Evolutionary conservation across 2,113 vertebrate species (phyloP).

Genomic region (Callipepla californica): DNA sequence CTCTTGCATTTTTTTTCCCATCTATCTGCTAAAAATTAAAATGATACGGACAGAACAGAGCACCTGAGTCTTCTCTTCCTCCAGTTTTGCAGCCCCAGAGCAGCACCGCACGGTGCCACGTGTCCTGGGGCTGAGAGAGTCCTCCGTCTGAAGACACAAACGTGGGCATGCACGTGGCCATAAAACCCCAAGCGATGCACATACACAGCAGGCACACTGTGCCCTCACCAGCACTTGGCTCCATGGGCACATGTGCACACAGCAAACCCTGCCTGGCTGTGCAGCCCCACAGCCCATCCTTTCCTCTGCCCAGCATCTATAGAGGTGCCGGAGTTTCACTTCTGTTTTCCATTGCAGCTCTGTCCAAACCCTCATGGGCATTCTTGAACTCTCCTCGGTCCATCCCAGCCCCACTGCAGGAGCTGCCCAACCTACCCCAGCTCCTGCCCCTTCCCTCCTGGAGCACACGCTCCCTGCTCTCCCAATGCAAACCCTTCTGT

Average conservation of each 20-base stretch:
- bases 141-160: neutral
- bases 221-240: fast-evolving
- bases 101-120: fast-evolving
- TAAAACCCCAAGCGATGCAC: fast-evolving
- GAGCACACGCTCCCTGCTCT: neutral
- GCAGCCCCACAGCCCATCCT: neutral
- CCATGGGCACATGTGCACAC: neutral
- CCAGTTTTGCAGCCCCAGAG: fast-evolving
- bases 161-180: neutral
- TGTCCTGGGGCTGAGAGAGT: neutral
- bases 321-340: neutral
- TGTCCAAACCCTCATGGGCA: constrained; percentile 60
- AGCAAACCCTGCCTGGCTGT: neutral
- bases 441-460: constrained; percentile 3
- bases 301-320: neutral
- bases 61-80: neutral
- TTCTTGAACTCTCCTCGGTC: constrained; percentile 66
- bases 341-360: constrained; percentile 63
- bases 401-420: constrained; percentile 29
- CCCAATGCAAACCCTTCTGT: neutral
- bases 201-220: neutral
- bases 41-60: neutral
- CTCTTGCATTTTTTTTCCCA: neutral
- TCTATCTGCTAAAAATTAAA: neutral
- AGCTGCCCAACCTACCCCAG: neutral